Evolutionary conservation across 1,140 invertebrate species (phyloP), one percentile per base, ranked within the genome.

Genomic region (Cotesia vestalis): DNA sequence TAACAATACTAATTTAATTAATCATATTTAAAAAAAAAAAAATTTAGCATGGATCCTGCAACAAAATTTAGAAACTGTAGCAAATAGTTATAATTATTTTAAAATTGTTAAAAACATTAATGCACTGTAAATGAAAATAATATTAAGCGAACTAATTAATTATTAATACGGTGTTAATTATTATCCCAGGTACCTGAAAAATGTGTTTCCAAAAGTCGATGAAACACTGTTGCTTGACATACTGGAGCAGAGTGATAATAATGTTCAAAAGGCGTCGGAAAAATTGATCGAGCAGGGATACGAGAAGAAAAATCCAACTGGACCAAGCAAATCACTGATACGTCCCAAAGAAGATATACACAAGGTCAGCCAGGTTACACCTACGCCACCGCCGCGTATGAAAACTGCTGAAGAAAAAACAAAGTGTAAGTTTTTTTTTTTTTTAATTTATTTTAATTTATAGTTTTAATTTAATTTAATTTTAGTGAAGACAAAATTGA

Each of bases 181-280:
- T 55, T 73, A 73, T 73, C 72, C n/a, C 85, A 95, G 94, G 88
- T 96, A 96, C 84, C 89, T 97, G 88, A 96, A 96, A 85, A 94
- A 93, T 80, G 90, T 96, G 77, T 96, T 96, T 85, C 94, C 94
- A n/a, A 94, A 95, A 85, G 94, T 92, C 0, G 95, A 97, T 75
- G 95, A 96, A 83, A 94, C 93, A n/a, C 83, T 96, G 35, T 91
- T 97, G 6, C 87, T 96, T 61, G 95, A 96, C 82, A 89, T 95
- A 68, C 84, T 97, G 38, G 91, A 91, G 69, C 94, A 92, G 83
- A 92, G 93, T 76, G 94, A 96, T 75, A 95, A 95, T 79, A 96
- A 96, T 84, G 95, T 96, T 3, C 93, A 94, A 79, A 94, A 92
- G 78, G 93, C 94, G 11, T 94, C 94, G 0, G 93, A 95, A 78